Percentiles rank a stretch among this genome's conserved stretches.
Evolutionary conservation across 1,140 invertebrate genomes (phyloP).

Genomic region (Cotesia chilonis): DNA sequence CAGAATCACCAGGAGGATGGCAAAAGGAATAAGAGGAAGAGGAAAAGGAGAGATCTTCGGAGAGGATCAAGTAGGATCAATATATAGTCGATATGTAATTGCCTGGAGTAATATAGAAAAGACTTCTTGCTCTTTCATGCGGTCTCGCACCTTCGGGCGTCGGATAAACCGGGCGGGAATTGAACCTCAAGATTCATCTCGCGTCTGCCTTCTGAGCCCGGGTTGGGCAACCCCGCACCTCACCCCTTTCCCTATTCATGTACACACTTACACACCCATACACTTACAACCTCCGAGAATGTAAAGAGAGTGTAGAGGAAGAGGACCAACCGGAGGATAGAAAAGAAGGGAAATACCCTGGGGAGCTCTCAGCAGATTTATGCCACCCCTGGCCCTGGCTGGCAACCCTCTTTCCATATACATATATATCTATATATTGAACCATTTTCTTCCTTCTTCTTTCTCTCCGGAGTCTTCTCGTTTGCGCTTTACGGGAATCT

Average conservation of each 20-base stretch:
- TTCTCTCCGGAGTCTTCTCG: slow-evolving; percentile 23
- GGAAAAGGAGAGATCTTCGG: slow-evolving; percentile 12
- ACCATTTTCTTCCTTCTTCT: slow-evolving; percentile 23
- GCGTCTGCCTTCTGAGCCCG: slow-evolving; percentile 43
- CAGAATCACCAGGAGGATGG: background rate
- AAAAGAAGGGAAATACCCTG: slow-evolving; percentile 59
- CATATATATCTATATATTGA: slow-evolving; percentile 36
- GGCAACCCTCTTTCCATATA: slow-evolving; percentile 47
- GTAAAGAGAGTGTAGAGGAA: background rate
- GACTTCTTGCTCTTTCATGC: slow-evolving; percentile 40
- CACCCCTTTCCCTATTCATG: no score
- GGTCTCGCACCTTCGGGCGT: slow-evolving; percentile 48
- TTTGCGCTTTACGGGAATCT: background rate
- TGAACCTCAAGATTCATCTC: slow-evolving; percentile 61
- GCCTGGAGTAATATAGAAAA: slow-evolving; percentile 35
- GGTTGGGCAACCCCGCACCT: slow-evolving; percentile 24
- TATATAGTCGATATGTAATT: slow-evolving; percentile 42
- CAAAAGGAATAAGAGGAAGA: background rate
- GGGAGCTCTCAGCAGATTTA: slow-evolving; percentile 65
- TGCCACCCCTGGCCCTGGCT: slow-evolving; percentile 55
- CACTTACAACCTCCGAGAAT: no score
- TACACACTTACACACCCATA: slow-evolving; percentile 17
- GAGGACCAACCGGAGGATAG: slow-evolving; percentile 38
- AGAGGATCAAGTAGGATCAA: slow-evolving; percentile 34
- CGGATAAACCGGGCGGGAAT: slow-evolving; percentile 58